Evolutionary conservation across 2,797 vertebrate genomes (phyloP).

Genomic region (Crypturellus tataupa): DNA sequence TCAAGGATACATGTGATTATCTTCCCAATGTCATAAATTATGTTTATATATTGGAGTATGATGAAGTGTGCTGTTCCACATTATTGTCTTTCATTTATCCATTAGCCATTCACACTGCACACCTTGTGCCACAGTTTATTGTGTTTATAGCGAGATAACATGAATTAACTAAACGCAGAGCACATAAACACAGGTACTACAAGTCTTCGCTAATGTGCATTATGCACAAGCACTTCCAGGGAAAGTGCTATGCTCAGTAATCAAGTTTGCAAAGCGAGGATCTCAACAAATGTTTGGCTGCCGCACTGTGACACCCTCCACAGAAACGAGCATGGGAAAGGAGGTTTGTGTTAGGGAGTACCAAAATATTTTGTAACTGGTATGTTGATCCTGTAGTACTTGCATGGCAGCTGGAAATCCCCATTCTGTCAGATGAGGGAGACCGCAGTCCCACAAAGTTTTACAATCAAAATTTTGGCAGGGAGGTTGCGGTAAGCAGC

Average conservation of each 20-base stretch:
- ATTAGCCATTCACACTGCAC: neutral
- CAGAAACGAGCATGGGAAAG: neutral
- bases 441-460: neutral
- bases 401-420: neutral
- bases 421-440: neutral
- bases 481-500: neutral
- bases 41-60: rapidly evolving
- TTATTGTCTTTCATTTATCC: neutral
- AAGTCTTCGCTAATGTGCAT: neutral
- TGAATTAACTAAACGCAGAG: neutral
- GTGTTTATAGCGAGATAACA: neutral
- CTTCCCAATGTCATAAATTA: neutral
- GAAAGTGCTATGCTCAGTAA: neutral
- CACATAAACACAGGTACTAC: neutral
- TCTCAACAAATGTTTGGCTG: neutral
- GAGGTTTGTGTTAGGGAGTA: neutral
- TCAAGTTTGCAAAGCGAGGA: neutral
- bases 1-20: neutral
- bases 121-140: neutral
- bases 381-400: neutral
- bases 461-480: neutral
- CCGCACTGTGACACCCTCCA: neutral
- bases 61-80: neutral
- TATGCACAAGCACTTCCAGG: neutral
- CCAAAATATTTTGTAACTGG: neutral